Evolutionary conservation across 2,888 invertebrate genomes (phyloP), one percentile per base, ranked within the genome.

Genomic region (Allolobophora icterica): DNA sequence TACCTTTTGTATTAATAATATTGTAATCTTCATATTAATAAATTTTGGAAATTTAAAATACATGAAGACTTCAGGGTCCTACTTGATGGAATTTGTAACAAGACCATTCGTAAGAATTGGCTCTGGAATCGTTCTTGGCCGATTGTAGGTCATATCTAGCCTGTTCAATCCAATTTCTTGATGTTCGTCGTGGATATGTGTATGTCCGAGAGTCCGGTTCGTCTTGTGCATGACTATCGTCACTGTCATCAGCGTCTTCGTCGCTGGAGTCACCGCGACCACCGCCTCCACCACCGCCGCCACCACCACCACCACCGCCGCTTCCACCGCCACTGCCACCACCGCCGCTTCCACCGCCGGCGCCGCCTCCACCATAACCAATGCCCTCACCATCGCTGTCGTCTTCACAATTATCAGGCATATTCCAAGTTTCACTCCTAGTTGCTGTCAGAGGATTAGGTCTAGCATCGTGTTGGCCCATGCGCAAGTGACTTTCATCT

Each of bases 1-100:
- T n/a, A n/a, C n/a, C n/a, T n/a, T 40, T 40, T 40, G 5, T 40
- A 40, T 40, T 40, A 40, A 40, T 13, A 40, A 13, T 40, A 71
- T 11, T 71, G 30, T 71, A 71, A n/a, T 71, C n/a, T n/a, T 71
- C 71, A n/a, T n/a, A 71, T 30, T n/a, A n/a, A 71, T 24, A 24
- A 52, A 52, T 17, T 42, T 15, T n/a, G 71, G 6, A n/a, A 71
- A 71, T 71, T 30, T 30, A n/a, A 71, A n/a, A n/a, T 8, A 71
- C 1, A 52, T n/a, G 71, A 71, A 71, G 30, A 71, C 2, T 71
- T 71, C n/a, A 71, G 1, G n/a, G 71, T 5, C n/a, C 4, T 87
- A 87, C 87, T 35, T 87, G 87, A 17, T 87, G 87, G 87, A 87
- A 87, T 38, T 87, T 87, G 15, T 87, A 87, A 38, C 87, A 87